These are phyloP conservation scores for Carposina sasakii DNA, from an alignment of 1,140 invertebrate genomes.

Conservation along the genomic window DNA sequence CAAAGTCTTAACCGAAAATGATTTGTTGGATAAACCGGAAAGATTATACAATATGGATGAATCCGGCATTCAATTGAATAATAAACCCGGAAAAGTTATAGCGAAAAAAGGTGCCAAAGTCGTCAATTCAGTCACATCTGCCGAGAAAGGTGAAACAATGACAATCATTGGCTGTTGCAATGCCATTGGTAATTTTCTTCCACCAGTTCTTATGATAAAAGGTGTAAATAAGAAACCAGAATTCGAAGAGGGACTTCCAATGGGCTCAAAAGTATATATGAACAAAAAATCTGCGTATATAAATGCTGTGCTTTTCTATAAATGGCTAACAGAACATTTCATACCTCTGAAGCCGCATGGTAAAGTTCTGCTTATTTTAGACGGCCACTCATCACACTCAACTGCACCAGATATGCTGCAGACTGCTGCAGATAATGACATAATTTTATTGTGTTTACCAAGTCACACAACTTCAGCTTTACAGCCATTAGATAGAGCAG, in stretches of 20 bases:
- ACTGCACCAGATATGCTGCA: constrained; percentile 30
- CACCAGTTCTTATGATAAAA: constrained; percentile 34
- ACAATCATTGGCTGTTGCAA: constrained; percentile 52
- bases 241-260: constrained; percentile 37
- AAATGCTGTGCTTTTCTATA: constrained; percentile 44
- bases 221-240: constrained; percentile 44
- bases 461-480: constrained; percentile 43
- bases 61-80: constrained; percentile 47
- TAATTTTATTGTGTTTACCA: constrained; percentile 43
- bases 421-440: constrained; percentile 36
- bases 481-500: constrained; percentile 37
- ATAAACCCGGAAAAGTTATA: constrained; percentile 49
- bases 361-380: constrained; percentile 50
- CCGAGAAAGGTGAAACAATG: constrained; percentile 47
- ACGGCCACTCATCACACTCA: constrained; percentile 53
- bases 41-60: constrained; percentile 56
- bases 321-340: constrained; percentile 51
- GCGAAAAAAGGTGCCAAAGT: constrained; percentile 46
- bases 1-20: too few species aligned
- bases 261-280: constrained; percentile 40
- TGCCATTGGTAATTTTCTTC: constrained; percentile 33
- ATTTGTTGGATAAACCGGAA: constrained; percentile 37
- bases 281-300: constrained; percentile 45
- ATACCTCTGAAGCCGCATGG: constrained; percentile 39
- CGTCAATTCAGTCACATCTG: constrained; percentile 43